Evolutionary conservation across 2,888 invertebrate species (phyloP), one percentile per base, ranked within the genome.

Genomic region (Caenorhabditis sulstoni): DNA sequence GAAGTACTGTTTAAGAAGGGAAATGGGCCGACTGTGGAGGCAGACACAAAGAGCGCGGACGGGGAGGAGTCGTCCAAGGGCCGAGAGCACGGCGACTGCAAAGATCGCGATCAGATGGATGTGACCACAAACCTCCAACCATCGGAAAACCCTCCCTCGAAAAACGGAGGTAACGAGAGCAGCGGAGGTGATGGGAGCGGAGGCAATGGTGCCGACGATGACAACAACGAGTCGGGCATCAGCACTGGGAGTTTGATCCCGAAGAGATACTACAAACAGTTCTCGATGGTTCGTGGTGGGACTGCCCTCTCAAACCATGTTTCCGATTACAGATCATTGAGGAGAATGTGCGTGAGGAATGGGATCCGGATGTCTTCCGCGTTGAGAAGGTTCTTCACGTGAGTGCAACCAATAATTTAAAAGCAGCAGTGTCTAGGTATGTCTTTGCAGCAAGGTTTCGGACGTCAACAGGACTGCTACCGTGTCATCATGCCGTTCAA

Each of bases 321-420:
- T 49, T 52, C 22, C 20, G 2, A 49, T 20, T 22, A 8, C 41
- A 67, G 67, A 58, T 16, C 1, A 50, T 58, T 4, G 29, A 41
- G 11, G 67, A 67, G 22, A 67, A 67, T 29, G 47, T 47, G 8
- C 67, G 67, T 14, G 49, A 67, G 16, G 58, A 67, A 16, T 58
- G 58, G 58, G 67, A 67, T 18, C 39, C 49, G 8, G 37, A 58
- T 14, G 18, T 29, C 5, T 11, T 29, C 1, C 49, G 41, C 8
- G 11, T 67, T 12, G 67, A 67, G 18, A 67, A 23, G 16, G 39
- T 47, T 39, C 18, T n/a, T 0, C 11, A 57, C 20, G 66, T 66
- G 7, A 29, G 29, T 7, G 4, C 7, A 29, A 7, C 7, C 29
- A 37, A 35, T 29, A 45, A 37, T 22, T 62, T 14, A 23, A 8